Base-by-base conservation (phyloP, 2,113 vertebrate species). In the Corythornis cristatus region DNA sequence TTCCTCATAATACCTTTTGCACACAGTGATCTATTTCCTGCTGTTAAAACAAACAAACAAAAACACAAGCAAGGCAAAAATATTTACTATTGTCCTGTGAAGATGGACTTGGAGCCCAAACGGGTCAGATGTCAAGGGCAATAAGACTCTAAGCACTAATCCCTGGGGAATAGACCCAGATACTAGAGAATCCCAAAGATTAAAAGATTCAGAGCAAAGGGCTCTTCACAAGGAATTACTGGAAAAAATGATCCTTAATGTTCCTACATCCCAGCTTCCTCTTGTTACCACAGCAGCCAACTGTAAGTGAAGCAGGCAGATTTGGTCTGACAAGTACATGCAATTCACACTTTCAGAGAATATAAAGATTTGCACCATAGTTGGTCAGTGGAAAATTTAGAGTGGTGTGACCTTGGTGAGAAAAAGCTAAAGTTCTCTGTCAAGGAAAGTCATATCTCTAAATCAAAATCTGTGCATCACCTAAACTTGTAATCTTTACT, bases 1-100 rank as follows among this genome's bases (percentile, higher is more conserved):
- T 87, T 85, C 81, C 71, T 88, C 62, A 31, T 53, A 93, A 68
- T 80, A 89, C 26, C n/a, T 89, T 89, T 80, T 71, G 71, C 43
- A 87, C 58, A 91, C 64, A 94, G 61, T 54, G 54, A 73, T 66
- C 50, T 85, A 61, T 67, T 94, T 94, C 56, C 60, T 89, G 58
- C 74, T 89, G 72, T 85, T 83, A 89, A 90, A 84, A 86, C 19
- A 46, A 35, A 50, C 29, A 82, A 74, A 74, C 10, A 91, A 83
- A 37, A 11, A 13, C 51, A 81, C 58, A 82, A 57, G 67, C 33
- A 56, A 76, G 48, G 54, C 66, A 93, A 91, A 93, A 95, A 68
- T 79, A 78, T 82, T 84, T 89, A 54, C 48, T 79, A 80, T 1
- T 45, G 42, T 73, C 48, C 64, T 56, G 51, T 29, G 46, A 89